Conservation (phyloP, 2,797 vertebrate species). For the Phylloscopus collybita region DNA sequence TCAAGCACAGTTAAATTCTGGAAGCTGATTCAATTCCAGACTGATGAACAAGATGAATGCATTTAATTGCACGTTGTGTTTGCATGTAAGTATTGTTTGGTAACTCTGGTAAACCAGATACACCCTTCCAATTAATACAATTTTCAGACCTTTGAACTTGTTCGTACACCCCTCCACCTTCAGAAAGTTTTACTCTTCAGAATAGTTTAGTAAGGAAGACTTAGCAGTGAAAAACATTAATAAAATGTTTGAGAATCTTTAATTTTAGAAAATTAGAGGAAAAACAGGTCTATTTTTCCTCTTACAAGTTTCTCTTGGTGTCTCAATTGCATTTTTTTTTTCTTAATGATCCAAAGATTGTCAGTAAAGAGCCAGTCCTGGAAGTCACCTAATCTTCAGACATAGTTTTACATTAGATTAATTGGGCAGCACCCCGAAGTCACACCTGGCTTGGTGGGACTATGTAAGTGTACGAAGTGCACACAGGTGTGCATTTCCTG, state of each 20-base stretch:
- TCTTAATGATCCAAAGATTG: background rate
- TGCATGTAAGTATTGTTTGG: background rate
- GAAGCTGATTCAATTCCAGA: background rate
- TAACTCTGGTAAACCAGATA: background rate
- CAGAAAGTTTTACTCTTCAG: background rate
- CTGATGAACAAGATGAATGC: background rate
- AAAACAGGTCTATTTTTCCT: background rate
- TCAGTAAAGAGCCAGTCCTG: background rate
- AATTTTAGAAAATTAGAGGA: background rate
- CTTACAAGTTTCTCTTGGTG: background rate
- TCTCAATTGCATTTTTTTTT: background rate
- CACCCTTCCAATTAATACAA: background rate
- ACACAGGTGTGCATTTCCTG: background rate
- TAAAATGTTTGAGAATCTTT: background rate
- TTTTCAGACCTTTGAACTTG: constrained; percentile 12
- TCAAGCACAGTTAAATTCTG: background rate
- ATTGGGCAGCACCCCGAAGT: background rate
- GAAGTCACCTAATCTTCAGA: background rate
- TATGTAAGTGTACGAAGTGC: background rate
- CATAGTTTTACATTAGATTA: background rate
- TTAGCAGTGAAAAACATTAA: background rate
- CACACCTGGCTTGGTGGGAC: background rate
- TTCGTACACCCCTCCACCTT: background rate
- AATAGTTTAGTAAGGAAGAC: background rate
- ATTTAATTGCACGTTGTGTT: background rate